Evolutionary conservation across 23 tunicate species (phyloP), one percentile per base, ranked within the genome.

Genomic region (Pegea sp.): DNA sequence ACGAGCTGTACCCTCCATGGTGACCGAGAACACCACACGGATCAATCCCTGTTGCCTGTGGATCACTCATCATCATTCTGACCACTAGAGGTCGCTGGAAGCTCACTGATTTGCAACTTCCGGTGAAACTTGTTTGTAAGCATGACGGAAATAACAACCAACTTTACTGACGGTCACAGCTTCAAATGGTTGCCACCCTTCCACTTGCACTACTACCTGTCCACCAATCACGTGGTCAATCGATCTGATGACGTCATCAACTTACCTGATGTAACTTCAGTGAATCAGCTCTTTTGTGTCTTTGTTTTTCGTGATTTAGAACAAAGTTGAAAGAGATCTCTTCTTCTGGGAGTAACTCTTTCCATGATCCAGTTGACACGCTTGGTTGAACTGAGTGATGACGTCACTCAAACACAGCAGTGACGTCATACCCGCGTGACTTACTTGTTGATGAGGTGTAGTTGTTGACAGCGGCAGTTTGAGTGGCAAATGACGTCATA

Each of bases 111-210:
- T 38, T 11, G 46, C 16, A 38, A 16, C 46, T 38, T 38, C 46
- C 16, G 46, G 13, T 38, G 46, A 8, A 8, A 11, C 24, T 38
- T 84, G 60, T 33, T 74, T 52, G 52, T 58, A 33, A 3, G 79
- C 86, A 56, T 91, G 99, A 32, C 99, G 34, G 49, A 91, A 91
- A 62, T 67, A 91, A 42, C 62, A 60, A 8, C 99, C 99, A 53
- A 91, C 99, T 53, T 75, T 79, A 34, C 92, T 91, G 26, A 91
- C 80, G 19, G 99, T 73, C 7, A 91, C 93, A 0, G 99, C 86
- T 30, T 77, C 44, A 5, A 91, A 46, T 2, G 61, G 49, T 33
- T 67, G 64, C 93, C 93, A 91, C 20, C 62, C 86, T 4, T 60
- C 93, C 2, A 79, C 76, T 53, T 79, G 68, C 11, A 77, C 68